Evolutionary conservation across 2,797 vertebrate species (phyloP).

Genomic region (Thalassophryne amazonica): DNA sequence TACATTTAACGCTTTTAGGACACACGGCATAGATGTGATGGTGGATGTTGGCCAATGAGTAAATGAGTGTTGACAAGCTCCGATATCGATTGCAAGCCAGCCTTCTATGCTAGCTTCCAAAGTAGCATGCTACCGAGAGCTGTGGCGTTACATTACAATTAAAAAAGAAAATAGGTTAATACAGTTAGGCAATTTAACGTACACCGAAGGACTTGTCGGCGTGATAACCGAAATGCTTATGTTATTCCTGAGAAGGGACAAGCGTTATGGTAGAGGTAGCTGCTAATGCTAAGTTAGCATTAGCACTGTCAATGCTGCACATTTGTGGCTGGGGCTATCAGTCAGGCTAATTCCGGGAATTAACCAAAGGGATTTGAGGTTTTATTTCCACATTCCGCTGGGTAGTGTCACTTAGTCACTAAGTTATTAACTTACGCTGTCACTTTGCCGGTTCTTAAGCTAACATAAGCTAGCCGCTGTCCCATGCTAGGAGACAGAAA

Average conservation of each 20-base stretch:
- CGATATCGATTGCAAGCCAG: constrained; percentile 7
- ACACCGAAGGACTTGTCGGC: too few relatives aligned
- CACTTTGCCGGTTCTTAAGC: constrained; percentile 35
- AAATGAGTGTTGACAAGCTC: not conserved
- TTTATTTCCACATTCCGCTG: not conserved
- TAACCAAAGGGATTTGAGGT: not conserved
- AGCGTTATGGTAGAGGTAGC: too few relatives aligned
- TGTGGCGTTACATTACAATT: too few relatives aligned
- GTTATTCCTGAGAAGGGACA: too few relatives aligned
- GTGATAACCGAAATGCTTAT: too few relatives aligned
- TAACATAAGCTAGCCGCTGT: constrained; percentile 25
- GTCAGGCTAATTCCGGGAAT: not conserved
- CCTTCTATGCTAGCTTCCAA: constrained; percentile 7
- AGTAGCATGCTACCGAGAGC: constrained; percentile 33
- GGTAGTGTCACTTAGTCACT: not conserved
- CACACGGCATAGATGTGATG: accelerated
- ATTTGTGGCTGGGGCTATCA: constrained; percentile 16
- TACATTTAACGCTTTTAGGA: accelerated
- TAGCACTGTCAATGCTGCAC: constrained; percentile 45
- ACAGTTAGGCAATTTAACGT: too few relatives aligned
- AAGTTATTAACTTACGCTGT: not conserved
- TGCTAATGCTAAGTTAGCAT: constrained; percentile 35
- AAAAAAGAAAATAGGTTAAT: too few relatives aligned
- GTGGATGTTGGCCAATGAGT: accelerated
- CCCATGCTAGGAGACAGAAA: not conserved